phyloP scores from a whole-genome alignment of 2,888 invertebrate genomes.

The Mesorhabditis belari region DNA sequence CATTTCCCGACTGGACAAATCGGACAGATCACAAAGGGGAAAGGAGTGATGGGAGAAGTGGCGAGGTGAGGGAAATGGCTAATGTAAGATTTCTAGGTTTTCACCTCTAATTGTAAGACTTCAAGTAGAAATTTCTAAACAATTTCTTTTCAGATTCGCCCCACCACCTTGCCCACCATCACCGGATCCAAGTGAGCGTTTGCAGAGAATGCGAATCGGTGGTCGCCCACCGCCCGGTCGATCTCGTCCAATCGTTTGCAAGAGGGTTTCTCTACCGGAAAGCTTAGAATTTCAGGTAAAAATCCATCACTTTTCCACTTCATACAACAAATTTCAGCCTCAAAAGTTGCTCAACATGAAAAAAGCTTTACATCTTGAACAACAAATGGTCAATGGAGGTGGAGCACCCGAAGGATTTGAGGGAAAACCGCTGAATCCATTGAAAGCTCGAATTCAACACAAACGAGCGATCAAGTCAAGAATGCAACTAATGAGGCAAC shows the following conservation, averaged over 20 bases:
- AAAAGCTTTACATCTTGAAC: constrained; percentile 54
- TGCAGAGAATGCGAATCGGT: not conserved
- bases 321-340: no score
- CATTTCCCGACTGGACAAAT: not conserved
- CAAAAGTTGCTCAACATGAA: constrained; percentile 54
- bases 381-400: constrained; percentile 43
- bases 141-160: not conserved
- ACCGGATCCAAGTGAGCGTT: not conserved
- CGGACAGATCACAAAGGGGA: constrained; percentile 3
- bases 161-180: not conserved
- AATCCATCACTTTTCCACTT: no score
- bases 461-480: constrained; percentile 50
- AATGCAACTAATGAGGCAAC: constrained; percentile 28
- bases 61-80: constrained; percentile 9
- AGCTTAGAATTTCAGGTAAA: constrained; percentile 53
- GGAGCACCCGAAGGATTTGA: not conserved
- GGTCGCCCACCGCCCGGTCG: not conserved
- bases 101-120: no score
- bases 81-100: no score
- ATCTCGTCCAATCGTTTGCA: constrained; percentile 9
- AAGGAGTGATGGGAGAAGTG: constrained; percentile 13
- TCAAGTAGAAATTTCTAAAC: no score
- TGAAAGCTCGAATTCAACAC: constrained; percentile 54
- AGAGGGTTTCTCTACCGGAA: constrained; percentile 53
- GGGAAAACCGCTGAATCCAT: constrained; percentile 14